These are phyloP conservation scores for Nicator chloris DNA, from an alignment of 2,113 vertebrate genomes.

Conservation along the genomic window DNA sequence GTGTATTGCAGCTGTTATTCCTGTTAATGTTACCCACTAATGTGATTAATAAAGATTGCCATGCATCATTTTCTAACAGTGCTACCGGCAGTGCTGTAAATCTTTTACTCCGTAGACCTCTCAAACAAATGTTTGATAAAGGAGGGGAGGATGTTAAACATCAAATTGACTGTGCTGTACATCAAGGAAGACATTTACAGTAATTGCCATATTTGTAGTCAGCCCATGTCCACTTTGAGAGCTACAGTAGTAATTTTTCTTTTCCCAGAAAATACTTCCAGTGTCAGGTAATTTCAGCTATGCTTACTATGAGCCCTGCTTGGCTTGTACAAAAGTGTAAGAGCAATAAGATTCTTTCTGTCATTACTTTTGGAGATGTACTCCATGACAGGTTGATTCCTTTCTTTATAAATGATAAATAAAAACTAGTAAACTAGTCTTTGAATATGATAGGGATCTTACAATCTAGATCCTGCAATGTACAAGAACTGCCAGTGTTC, in stretches of 20 bases:
- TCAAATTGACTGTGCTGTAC: constrained; percentile 29
- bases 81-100: neutral
- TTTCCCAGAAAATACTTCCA: constrained; percentile 38
- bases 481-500: neutral
- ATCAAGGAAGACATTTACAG: constrained; percentile 18
- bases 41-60: constrained; percentile 16
- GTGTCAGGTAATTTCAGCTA: neutral
- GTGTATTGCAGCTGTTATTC: neutral
- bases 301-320: neutral
- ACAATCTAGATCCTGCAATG: neutral
- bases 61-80: constrained; percentile 5
- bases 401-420: constrained; percentile 9
- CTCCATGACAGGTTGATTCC: neutral
- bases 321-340: neutral
- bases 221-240: constrained; percentile 41
- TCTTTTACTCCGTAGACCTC: neutral
- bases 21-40: neutral
- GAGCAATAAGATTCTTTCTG: neutral
- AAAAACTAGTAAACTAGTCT: neutral
- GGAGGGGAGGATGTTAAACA: neutral
- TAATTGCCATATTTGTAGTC: constrained; percentile 26
- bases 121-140: constrained; percentile 44
- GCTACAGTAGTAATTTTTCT: constrained; percentile 26
- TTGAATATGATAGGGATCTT: neutral
- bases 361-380: neutral